Conservation (phyloP, 2,888 invertebrate species). For the Harmothoe impar region DNA sequence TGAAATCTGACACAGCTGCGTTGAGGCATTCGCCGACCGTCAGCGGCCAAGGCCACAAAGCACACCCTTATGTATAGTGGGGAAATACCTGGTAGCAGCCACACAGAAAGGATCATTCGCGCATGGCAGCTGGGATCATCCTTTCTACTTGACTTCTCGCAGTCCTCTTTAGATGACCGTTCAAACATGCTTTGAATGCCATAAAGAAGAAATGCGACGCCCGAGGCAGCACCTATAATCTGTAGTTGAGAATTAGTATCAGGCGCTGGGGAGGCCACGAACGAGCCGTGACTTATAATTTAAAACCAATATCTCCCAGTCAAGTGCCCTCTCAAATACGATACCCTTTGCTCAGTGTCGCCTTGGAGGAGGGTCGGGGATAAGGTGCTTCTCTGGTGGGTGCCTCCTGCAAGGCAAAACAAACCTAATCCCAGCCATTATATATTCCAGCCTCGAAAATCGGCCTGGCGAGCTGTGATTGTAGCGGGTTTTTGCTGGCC, state of each 20-base stretch:
- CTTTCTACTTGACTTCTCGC: no score
- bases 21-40: background rate
- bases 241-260: conserved; percentile 47
- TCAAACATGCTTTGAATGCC: background rate
- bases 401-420: conserved; percentile 28
- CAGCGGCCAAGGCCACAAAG: conserved; percentile 31
- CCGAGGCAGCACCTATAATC: background rate
- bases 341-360: conserved; percentile 51
- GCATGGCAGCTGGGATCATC: no score
- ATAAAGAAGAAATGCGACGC: conserved; percentile 7
- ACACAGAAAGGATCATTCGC: no score
- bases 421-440: conserved; percentile 36
- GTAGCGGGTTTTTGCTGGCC: conserved; percentile 44
- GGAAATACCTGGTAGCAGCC: background rate
- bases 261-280: background rate
- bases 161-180: background rate
- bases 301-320: conserved; percentile 28
- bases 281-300: conserved; percentile 40
- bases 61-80: background rate
- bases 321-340: background rate
- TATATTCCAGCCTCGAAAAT: conserved; percentile 36
- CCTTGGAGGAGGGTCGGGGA: background rate
- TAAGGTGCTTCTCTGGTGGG: background rate
- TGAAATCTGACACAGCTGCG: conserved; percentile 35
- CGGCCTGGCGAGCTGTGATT: conserved; percentile 21